Base-by-base conservation (phyloP, 2,797 vertebrate species). In the Adelosebastes latens region DNA sequence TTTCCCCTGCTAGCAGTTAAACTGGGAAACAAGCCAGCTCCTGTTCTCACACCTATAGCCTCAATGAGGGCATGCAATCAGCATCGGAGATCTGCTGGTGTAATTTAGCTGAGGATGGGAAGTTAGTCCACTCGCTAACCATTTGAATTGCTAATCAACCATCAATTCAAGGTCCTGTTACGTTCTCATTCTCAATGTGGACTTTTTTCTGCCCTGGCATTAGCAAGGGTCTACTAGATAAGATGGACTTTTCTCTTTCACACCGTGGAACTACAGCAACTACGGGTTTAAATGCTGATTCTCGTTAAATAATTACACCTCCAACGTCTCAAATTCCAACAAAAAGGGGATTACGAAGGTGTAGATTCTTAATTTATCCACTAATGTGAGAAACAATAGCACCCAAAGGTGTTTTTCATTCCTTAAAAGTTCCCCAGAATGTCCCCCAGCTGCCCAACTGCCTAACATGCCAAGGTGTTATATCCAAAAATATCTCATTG, bases 301-400 rank as follows among this genome's bases (percentile, higher is more conserved):
- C 2, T 92, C 78, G 88, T 92, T 81, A 85, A 91, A 89, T 88
- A 79, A 92, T 91, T 89, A 85, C 82, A 88, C 75, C 49, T 85
- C 73, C 46, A 70, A 81, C 80, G 64, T 86, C 74, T 82, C 64
- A 64, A 88, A 86, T 77, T 86, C 68, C 46, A 46, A 72, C 20
- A 78, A 84, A 34, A 76, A 76, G n/a, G 6, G 2, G 32, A 79
- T 81, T 81, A 55, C 36, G 66, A 80, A 72, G 29, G 63, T 67
- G 49, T 39, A 66, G 42, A 68, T 72, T 80, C 20, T 42, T 66
- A 49, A 60, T 67, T 36, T 46, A 5, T 13, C 24, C 12, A 18
- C 27, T 65, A 14, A 25, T 53, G 18, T 31, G 62, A 70, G 46
- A 79, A 81, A 53, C 22, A 29, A 32, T 11, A 13, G 61, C 36